Evolutionary conservation across 2,888 invertebrate species (phyloP), one percentile per base, ranked within the genome.

Genomic region (Ptychoptera albimana): DNA sequence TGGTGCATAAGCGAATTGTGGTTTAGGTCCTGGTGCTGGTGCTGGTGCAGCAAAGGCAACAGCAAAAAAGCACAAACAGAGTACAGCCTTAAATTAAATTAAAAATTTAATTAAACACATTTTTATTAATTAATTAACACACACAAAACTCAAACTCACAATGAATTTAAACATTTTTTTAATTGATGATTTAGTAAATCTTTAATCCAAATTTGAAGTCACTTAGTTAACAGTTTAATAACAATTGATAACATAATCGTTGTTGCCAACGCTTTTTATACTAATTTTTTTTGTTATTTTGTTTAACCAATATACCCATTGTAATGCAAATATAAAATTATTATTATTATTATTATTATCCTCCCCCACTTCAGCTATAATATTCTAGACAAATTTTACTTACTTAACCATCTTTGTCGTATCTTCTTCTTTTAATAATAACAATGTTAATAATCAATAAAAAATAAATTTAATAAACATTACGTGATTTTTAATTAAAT

Each of bases 21-120:
- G 45, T 37, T 49, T 42, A 8, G 49, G 49, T 35, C 30, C 34
- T 39, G 50, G 50, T 12, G 40, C 46, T 31, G 49, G 49, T 13
- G 46, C 47, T 29, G 46, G 46, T 39, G 47, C 48, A 16, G 45
- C 30, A 11, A 39, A 9, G 13, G 45, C 40, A 14, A 43, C 4
- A 12, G 43, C 45, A 10, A 49, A 13, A 37, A 49, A 15, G 23
- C 44, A 45, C 35, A 40, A 48, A 39, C 48, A 47, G 38, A 49
- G 32, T 12, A 47, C 29, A 16, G 38, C 47, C 47, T 49, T 16
- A 36, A 42, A 36, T 9, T 14, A 16, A 11, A 36, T 12, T 36
- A 23, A 2, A 14, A 32, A 10, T 42, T 42, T 42, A 34, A 34
- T 34, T 34, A 34, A 34, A 32, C n/a, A 15, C 14, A 34, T 11